Evolutionary conservation across 2,113 vertebrate species (phyloP).

Genomic region (Thunnus maccoyii): DNA sequence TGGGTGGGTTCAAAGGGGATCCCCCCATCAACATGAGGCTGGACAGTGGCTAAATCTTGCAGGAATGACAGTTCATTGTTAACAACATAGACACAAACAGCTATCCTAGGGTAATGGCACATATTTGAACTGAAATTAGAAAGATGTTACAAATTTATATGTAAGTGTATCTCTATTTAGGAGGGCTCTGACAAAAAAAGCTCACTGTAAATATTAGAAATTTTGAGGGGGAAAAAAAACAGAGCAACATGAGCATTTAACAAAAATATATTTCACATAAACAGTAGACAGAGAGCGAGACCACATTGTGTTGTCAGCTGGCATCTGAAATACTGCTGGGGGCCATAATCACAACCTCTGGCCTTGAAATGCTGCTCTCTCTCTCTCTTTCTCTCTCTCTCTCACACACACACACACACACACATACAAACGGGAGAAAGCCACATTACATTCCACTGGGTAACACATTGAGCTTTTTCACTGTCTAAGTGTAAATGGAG

Average conservation of each 20-base stretch:
- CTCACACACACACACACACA: not conserved
- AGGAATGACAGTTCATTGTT: not conserved
- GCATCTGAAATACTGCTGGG: conserved; percentile 15
- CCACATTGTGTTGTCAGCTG: conserved; percentile 6
- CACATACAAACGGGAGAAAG: conserved; percentile 5
- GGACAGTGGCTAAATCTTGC: not conserved
- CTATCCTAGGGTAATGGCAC: no score
- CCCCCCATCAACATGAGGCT: conserved; percentile 33
- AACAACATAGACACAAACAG: not conserved
- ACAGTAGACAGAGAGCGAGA: conserved; percentile 11
- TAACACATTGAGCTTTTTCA: not conserved
- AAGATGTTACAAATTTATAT: not conserved
- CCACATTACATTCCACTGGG: not conserved
- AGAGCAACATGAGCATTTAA: not conserved
- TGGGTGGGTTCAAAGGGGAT: conserved; percentile 59
- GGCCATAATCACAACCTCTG: conserved; percentile 21
- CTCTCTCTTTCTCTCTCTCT: not conserved
- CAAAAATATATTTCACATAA: conserved; percentile 17
- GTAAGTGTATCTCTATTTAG: not conserved
- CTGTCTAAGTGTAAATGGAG: not conserved
- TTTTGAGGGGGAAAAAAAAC: not conserved
- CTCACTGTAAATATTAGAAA: not conserved
- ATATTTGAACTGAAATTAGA: not conserved
- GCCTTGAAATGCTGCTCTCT: conserved; percentile 42
- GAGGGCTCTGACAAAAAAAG: not conserved